Base-by-base conservation (phyloP, 2,113 vertebrate species). In the Aramus guarauna region DNA sequence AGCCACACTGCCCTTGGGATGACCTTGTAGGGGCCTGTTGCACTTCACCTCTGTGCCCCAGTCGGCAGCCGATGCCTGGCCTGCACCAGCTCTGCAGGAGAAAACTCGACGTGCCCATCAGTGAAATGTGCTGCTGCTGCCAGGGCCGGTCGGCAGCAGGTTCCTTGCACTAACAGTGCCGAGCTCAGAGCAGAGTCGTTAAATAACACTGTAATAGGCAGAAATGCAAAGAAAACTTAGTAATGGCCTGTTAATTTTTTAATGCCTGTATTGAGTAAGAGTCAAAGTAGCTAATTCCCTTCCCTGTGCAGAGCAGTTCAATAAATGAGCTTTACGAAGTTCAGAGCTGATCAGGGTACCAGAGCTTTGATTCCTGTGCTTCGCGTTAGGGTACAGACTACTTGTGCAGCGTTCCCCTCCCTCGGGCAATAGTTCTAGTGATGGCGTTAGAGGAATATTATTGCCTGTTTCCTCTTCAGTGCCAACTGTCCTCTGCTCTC, bases 201-300 rank as follows among this genome's bases (percentile, higher is more conserved):
- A 71, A 60, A n/a, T 60, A 53, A 27, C 53, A 15, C 32, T 23
- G 60, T 34, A 53, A 55, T 4, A n/a, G 72, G 60, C 37, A 90
- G 67, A 74, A 78, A 71, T 26, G 43, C 62, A 90, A 52, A n/a
- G 27, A 78, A 84, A 88, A 55, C 73, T 79, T 30, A n/a, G 83
- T 59, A 79, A 95, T 79, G 71, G 67, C 87, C 67, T 84, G 78
- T 88, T 82, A 92, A 82, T 90, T 92, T 92, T 82, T 77, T 73
- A 95, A 45, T 62, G 76, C 71, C 48, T 62, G 68, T 73, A 77
- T 73, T 39, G 47, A 77, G 71, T 32, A 82, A 77, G 82, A 68
- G 72, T 29, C 53, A 82, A 50, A 52, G 76, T 48, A 81, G 20
- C 55, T 47, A 45, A 45, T 73, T 63, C 77, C 55, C 53, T 75